These are phyloP conservation scores for Falco punctatus DNA, from an alignment of 2,113 vertebrate genomes.

Conservation along the genomic window DNA sequence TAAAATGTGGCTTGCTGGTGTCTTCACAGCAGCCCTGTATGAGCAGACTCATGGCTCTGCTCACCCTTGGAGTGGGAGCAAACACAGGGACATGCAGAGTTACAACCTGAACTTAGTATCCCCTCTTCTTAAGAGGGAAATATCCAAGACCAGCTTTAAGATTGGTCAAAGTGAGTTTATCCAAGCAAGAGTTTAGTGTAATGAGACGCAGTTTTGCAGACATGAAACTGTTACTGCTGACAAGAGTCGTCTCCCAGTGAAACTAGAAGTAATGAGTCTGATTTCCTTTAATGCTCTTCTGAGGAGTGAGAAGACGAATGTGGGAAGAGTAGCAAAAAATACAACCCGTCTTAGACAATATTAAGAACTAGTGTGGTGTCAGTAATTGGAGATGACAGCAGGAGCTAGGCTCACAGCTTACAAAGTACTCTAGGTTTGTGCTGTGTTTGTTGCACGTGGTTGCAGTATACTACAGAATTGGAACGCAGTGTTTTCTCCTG, in stretches of 20 bases:
- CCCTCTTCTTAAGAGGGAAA: background rate
- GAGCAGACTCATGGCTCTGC: background rate
- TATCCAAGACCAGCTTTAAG: background rate
- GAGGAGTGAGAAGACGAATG: background rate
- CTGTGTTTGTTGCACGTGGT: rapidly evolving
- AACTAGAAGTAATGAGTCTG: background rate
- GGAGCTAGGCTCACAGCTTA: background rate
- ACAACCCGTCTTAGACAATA: too few species aligned
- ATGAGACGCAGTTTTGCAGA: background rate
- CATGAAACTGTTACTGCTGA: background rate
- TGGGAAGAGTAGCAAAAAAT: background rate
- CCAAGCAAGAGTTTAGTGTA: background rate
- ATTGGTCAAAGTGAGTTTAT: background rate
- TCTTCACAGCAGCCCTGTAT: background rate
- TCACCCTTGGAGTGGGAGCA: background rate
- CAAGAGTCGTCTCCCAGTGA: background rate
- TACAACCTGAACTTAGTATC: background rate
- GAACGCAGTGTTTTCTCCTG: background rate
- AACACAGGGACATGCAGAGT: background rate
- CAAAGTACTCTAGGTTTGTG: rapidly evolving
- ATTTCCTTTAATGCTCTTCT: background rate
- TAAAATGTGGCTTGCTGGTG: background rate
- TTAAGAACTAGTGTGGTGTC: background rate
- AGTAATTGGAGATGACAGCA: background rate
- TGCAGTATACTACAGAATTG: background rate